Percentiles rank a stretch among this genome's conserved stretches.
These are phyloP conservation scores for Pseudomyrmex dendroicus DNA, from an alignment of 1,140 invertebrate genomes.

Conservation along the genomic window DNA sequence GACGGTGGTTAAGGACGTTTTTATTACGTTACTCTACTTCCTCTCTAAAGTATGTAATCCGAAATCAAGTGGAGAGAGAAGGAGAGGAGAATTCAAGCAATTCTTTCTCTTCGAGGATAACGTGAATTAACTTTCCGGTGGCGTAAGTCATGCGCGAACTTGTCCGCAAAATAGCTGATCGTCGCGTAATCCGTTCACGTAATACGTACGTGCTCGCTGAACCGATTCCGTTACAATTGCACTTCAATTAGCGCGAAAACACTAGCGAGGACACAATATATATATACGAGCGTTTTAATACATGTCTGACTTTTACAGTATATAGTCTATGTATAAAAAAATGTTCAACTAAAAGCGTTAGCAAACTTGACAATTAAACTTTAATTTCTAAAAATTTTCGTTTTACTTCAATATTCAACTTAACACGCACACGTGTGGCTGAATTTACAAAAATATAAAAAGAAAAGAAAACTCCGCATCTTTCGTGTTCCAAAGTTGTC, in stretches of 20 bases:
- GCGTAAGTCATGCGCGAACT: slow-evolving; percentile 36
- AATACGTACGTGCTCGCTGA: slow-evolving; percentile 33
- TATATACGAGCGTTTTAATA: background rate
- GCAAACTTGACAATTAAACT: too few relatives aligned
- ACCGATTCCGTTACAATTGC: slow-evolving; percentile 38
- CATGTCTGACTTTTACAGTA: too few relatives aligned
- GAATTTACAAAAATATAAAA: too few relatives aligned
- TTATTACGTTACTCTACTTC: background rate
- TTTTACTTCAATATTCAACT: too few relatives aligned
- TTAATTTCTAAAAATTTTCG: too few relatives aligned
- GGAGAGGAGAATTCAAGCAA: background rate
- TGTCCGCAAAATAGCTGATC: slow-evolving; percentile 48
- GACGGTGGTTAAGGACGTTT: background rate
- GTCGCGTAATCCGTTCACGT: slow-evolving; percentile 49
- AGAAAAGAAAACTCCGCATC: too few relatives aligned
- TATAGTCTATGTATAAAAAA: too few relatives aligned
- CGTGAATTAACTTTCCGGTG: slow-evolving; percentile 42
- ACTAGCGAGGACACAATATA: background rate
- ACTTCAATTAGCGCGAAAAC: slow-evolving; percentile 34
- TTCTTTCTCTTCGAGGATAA: slow-evolving; percentile 2
- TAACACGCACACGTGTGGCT: too few relatives aligned
- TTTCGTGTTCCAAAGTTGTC: background rate
- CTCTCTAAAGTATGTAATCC: slow-evolving; percentile 20
- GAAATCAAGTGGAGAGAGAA: slow-evolving; percentile 1
- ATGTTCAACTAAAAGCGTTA: too few relatives aligned